phyloP scores from a whole-genome alignment of 2,113 vertebrate species.

The Petroica traversi region DNA sequence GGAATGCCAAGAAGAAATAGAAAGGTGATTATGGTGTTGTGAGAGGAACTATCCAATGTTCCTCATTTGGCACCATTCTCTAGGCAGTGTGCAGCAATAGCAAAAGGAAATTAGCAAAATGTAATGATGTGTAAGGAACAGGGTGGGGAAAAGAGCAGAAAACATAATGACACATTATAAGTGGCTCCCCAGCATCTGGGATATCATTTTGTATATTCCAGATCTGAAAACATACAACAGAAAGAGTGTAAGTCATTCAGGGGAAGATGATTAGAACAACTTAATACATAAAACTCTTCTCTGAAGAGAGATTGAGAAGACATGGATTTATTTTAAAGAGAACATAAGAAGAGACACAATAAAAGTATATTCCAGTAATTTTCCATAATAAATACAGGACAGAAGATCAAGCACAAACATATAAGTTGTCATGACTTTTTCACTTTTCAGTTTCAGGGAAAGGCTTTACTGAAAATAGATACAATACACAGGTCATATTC shows the following conservation, averaged over 20 bases:
- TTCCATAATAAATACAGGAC: background rate
- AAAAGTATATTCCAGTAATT: background rate
- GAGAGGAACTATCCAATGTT: background rate
- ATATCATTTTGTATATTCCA: background rate
- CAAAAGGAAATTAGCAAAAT: background rate
- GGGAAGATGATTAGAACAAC: background rate
- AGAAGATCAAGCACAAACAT: background rate
- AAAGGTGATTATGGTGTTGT: background rate
- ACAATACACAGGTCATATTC: background rate
- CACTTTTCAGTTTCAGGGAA: background rate
- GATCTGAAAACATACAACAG: background rate
- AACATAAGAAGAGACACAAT: background rate
- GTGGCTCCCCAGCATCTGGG: background rate
- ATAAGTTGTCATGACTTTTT: background rate
- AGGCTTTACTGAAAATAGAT: background rate
- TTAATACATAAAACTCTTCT: background rate
- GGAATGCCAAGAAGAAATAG: background rate
- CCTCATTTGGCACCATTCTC: background rate
- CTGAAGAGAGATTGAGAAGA: background rate
- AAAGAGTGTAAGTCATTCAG: background rate
- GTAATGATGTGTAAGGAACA: background rate
- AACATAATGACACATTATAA: background rate
- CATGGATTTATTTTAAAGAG: background rate
- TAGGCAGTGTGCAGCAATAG: background rate
- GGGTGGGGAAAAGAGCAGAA: background rate